These are phyloP conservation scores for Meloidogyne hapla DNA, from an alignment of 1,140 invertebrate genomes.

Conservation along the genomic window DNA sequence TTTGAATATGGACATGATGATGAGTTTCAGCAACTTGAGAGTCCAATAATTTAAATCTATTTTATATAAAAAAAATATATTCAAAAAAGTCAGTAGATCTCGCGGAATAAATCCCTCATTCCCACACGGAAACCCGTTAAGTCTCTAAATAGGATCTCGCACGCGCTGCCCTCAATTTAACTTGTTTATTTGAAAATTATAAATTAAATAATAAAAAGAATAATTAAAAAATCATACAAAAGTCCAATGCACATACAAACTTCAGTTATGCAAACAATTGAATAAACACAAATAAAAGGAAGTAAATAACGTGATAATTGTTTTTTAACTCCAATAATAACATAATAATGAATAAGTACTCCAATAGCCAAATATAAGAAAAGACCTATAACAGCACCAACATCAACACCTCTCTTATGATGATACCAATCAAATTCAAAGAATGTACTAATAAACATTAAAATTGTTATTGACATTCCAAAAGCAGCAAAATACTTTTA, in stretches of 20 bases:
- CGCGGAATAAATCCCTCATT: too few relatives aligned
- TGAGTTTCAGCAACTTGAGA: not conserved
- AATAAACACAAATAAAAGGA: constrained; percentile 60
- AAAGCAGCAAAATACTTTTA: constrained; percentile 58
- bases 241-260: constrained; percentile 35
- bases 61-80: not conserved
- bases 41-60: not conserved
- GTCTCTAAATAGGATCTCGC: too few relatives aligned
- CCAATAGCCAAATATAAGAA: constrained; percentile 54
- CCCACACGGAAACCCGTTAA: too few relatives aligned
- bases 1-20: not conserved
- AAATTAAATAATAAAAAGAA: too few relatives aligned
- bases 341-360: constrained; percentile 49
- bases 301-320: constrained; percentile 47
- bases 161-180: too few relatives aligned
- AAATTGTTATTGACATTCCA: constrained; percentile 54
- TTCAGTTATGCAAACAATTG: constrained; percentile 46
- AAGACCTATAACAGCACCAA: constrained; percentile 54
- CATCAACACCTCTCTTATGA: constrained; percentile 54
- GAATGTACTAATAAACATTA: constrained; percentile 55
- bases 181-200: too few relatives aligned
- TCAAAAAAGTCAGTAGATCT: not conserved
- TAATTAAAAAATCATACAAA: constrained; percentile 31
- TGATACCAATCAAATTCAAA: constrained; percentile 64
- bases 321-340: constrained; percentile 55